Conservation (phyloP, 1,140 invertebrate species). For the Sycophila sp. region DNA sequence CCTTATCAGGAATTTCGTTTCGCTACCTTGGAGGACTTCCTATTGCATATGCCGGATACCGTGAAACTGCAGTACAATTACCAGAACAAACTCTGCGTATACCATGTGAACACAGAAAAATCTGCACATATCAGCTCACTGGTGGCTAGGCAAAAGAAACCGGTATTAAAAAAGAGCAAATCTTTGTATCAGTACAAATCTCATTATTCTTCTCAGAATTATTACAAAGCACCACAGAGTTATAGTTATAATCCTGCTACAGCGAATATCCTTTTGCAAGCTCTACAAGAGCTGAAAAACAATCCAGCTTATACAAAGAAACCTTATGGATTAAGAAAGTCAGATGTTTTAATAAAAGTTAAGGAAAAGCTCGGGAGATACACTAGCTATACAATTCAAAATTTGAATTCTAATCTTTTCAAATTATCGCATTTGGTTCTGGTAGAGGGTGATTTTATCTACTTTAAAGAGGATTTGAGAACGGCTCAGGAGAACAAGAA, state of each 20-base stretch:
- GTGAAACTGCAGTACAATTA: conserved; percentile 16
- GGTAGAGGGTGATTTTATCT: conserved; percentile 37
- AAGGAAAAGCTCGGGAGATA: neutral
- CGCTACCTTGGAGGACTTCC: conserved; percentile 31
- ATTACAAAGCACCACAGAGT: neutral
- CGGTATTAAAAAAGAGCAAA: neutral
- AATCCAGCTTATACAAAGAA: neutral
- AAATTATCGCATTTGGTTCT: conserved; percentile 41
- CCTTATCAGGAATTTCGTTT: conserved; percentile 45
- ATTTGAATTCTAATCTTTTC: conserved; percentile 30
- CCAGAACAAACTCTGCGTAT: conserved; percentile 26
- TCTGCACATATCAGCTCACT: conserved; percentile 48
- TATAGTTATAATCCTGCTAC: neutral
- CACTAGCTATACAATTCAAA: neutral
- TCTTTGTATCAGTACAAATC: neutral
- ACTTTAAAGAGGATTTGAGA: conserved; percentile 23
- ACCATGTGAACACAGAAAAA: conserved; percentile 44
- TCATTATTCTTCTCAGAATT: neutral
- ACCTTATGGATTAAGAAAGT: neutral
- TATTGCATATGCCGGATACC: conserved; percentile 38
- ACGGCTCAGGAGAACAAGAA: neutral
- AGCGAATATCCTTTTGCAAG: neutral
- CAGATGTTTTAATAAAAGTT: conserved; percentile 12
- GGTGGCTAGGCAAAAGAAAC: conserved; percentile 43
- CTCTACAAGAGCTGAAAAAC: neutral